Percentiles rank a stretch among this genome's conserved stretches.
phyloP scores from a whole-genome alignment of 2,797 vertebrate genomes.

The Lepilemur septentrionalis region DNA sequence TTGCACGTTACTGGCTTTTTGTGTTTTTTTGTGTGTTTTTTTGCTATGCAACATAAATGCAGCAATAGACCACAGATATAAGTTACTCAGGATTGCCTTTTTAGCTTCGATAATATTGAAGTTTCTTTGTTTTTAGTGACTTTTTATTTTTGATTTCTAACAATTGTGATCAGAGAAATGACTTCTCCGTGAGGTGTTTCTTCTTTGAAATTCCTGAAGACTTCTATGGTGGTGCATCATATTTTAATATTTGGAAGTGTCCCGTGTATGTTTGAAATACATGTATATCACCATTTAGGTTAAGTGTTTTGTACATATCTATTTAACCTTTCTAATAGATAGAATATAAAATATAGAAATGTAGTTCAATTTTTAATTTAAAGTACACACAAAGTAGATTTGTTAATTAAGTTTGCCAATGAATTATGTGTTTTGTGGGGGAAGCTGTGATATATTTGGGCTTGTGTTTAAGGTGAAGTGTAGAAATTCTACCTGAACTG shows the following conservation, averaged over 20 bases:
- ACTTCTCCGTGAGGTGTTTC: not conserved
- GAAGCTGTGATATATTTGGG: not conserved
- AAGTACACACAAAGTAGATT: not conserved
- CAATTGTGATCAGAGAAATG: not conserved
- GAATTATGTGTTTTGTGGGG: slow-evolving; percentile 64
- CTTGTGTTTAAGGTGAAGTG: not conserved
- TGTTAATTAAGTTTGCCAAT: slow-evolving; percentile 55
- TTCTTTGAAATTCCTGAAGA: not conserved
- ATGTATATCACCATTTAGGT: not conserved
- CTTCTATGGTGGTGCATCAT: not conserved
- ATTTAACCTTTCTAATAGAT: not conserved
- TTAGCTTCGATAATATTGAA: not conserved
- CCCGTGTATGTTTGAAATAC: not conserved
- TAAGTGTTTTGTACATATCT: not conserved
- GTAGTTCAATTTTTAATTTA: not conserved
- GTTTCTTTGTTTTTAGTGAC: not conserved
- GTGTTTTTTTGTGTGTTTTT: not conserved
- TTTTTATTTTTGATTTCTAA: not conserved
- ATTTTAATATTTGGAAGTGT: not conserved
- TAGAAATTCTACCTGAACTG: not conserved
- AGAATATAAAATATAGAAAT: not conserved
- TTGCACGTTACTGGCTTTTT: not conserved
- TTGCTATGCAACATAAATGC: not conserved
- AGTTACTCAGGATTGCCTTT: not conserved
- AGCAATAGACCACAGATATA: not conserved